phyloP scores from a whole-genome alignment of 1,140 invertebrate species.

The Drosophila lacteicornis region DNA sequence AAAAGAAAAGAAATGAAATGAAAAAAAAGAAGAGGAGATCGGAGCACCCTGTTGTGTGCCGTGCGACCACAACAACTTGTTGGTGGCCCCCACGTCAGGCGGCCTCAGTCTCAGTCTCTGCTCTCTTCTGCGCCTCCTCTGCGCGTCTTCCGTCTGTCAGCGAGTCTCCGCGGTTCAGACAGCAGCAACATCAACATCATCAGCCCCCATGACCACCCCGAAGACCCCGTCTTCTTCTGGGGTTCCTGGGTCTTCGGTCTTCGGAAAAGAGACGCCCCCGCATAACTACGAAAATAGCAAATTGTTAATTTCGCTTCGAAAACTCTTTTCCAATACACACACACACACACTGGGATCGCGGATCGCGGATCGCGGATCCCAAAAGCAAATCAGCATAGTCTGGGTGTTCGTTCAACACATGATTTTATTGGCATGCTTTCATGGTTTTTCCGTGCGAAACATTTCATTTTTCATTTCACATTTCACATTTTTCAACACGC shows the following conservation, averaged over 20 bases:
- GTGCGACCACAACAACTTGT: constrained; percentile 52
- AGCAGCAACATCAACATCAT: constrained; percentile 19
- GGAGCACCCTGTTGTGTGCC: constrained; percentile 32
- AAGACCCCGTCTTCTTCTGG: not conserved
- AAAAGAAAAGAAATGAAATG: not conserved
- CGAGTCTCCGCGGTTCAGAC: constrained; percentile 49
- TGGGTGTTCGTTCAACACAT: constrained; percentile 47
- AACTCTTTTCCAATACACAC: constrained; percentile 79
- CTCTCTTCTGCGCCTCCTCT: not conserved
- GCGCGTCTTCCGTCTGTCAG: constrained; percentile 46
- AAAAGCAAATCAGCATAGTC: constrained; percentile 13
- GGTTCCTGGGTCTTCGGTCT: constrained; percentile 15
- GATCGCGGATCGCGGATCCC: constrained; percentile 3
- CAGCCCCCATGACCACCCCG: constrained; percentile 28
- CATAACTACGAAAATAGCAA: constrained; percentile 77
- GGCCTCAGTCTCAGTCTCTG: not conserved
- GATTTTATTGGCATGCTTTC: constrained; percentile 80
- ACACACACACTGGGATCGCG: constrained; percentile 18
- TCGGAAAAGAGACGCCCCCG: constrained; percentile 55
- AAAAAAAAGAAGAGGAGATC: not conserved
- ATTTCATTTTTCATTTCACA: constrained; percentile 52
- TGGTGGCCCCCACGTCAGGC: constrained; percentile 38
- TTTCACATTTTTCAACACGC: constrained; percentile 40
- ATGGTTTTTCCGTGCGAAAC: constrained; percentile 64
- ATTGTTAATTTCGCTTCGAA: constrained; percentile 80